phyloP scores from a whole-genome alignment of 2,113 vertebrate genomes.

The Cyanoderma ruficeps region DNA sequence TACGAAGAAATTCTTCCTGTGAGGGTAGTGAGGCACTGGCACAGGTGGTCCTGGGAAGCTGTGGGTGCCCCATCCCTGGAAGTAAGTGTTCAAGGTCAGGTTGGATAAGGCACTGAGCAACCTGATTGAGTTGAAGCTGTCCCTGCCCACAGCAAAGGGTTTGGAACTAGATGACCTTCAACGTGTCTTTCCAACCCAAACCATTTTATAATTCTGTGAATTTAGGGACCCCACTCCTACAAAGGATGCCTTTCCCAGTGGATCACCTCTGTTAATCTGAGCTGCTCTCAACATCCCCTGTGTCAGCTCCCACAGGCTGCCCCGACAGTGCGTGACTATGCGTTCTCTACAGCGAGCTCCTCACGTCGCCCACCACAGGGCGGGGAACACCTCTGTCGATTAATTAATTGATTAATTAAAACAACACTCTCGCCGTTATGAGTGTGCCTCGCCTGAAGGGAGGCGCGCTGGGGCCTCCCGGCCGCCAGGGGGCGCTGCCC shows the following conservation, averaged over 20 bases:
- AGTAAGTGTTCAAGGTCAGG: not conserved
- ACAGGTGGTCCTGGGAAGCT: not conserved
- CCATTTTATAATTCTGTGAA: not conserved
- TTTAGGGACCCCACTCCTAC: rapidly evolving
- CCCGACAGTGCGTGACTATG: rapidly evolving
- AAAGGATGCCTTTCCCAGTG: rapidly evolving
- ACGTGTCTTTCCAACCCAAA: not conserved
- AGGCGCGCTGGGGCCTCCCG: not conserved
- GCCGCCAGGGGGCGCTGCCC: not conserved
- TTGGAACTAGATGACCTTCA: not conserved
- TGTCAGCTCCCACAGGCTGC: too few relatives aligned
- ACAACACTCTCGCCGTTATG: rapidly evolving
- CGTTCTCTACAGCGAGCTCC: not conserved
- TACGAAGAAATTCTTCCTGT: not conserved
- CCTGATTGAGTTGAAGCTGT: not conserved
- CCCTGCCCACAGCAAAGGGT: not conserved
- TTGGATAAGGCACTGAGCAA: not conserved
- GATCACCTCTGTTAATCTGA: rapidly evolving
- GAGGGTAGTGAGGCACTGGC: not conserved
- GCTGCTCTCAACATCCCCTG: not conserved
- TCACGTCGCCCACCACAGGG: not conserved
- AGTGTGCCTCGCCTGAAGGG: not conserved
- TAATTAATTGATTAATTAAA: not conserved
- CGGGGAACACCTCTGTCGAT: too few relatives aligned
- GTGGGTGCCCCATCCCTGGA: not conserved